Percentiles rank a stretch among this genome's conserved stretches.
These are phyloP conservation scores for Tachysurus vachellii DNA, from an alignment of 2,113 vertebrate genomes.

Conservation along the genomic window DNA sequence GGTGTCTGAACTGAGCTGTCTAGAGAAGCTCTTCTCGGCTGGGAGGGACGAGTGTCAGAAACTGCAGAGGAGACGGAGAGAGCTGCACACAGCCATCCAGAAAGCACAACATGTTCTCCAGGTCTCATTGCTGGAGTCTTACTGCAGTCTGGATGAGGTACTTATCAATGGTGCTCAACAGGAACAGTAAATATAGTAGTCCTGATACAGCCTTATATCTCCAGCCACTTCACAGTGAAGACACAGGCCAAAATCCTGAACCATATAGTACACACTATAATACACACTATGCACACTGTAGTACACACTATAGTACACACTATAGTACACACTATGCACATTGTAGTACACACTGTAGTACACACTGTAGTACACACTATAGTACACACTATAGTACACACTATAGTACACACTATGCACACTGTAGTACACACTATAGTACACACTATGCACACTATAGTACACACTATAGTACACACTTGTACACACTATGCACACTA, in stretches of 20 bases:
- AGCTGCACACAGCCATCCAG: slow-evolving; percentile 74
- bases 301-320: no score
- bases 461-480: no score
- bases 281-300: no score
- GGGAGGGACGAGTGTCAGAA: slow-evolving; percentile 60
- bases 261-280: not conserved
- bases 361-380: no score
- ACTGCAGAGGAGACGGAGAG: slow-evolving; percentile 71
- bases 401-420: no score
- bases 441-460: no score
- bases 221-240: not conserved
- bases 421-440: no score
- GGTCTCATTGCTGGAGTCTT: slow-evolving; percentile 67
- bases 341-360: no score
- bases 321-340: no score
- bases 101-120: slow-evolving; percentile 74
- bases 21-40: slow-evolving; percentile 62
- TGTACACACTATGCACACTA: no score
- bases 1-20: slow-evolving; percentile 65
- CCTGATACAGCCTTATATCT: not conserved
- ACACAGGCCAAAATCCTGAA: not conserved
- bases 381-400: no score
- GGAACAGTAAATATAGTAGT: not conserved
- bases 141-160: slow-evolving; percentile 66
- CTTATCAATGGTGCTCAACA: no score